These are phyloP conservation scores for Mirounga angustirostris DNA, from an alignment of 2,113 vertebrate genomes.

Conservation along the genomic window DNA sequence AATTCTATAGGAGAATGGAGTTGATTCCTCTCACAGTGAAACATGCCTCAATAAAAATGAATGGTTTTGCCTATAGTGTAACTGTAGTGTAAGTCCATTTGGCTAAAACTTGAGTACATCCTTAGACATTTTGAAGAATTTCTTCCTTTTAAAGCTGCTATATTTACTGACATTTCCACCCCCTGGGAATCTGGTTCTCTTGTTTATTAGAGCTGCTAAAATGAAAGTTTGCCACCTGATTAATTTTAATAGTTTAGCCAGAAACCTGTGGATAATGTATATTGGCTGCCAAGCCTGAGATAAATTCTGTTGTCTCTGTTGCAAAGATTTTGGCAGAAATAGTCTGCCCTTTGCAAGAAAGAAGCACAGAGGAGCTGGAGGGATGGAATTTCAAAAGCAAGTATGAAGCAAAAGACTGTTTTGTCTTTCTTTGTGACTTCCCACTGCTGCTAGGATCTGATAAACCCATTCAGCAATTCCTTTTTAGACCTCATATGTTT, in stretches of 20 bases:
- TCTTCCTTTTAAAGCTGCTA: slow-evolving; percentile 74
- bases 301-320: slow-evolving; percentile 83
- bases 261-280: slow-evolving; percentile 84
- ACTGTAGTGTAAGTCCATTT: slow-evolving; percentile 75
- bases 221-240: slow-evolving; percentile 89
- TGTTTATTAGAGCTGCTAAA: slow-evolving; percentile 86
- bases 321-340: slow-evolving; percentile 85
- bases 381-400: slow-evolving; percentile 69
- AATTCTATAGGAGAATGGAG: not conserved
- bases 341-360: slow-evolving; percentile 70
- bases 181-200: slow-evolving; percentile 77
- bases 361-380: slow-evolving; percentile 65
- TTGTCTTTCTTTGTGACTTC: slow-evolving; percentile 70
- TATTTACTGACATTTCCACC: slow-evolving; percentile 82
- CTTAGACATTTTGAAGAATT: slow-evolving; percentile 76
- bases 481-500: slow-evolving; percentile 53
- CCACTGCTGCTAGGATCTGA: slow-evolving; percentile 64
- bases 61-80: slow-evolving; percentile 1
- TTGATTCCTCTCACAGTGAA: slow-evolving; percentile 6
- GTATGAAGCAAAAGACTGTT: slow-evolving; percentile 51
- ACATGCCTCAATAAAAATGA: slow-evolving; percentile 73
- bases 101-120: slow-evolving; percentile 73
- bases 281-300: slow-evolving; percentile 81
- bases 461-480: slow-evolving; percentile 62
- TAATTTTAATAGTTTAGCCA: slow-evolving; percentile 88